Evolutionary conservation across 2,888 invertebrate species (phyloP), one percentile per base, ranked within the genome.

Genomic region (Notocelia uddmanniana): DNA sequence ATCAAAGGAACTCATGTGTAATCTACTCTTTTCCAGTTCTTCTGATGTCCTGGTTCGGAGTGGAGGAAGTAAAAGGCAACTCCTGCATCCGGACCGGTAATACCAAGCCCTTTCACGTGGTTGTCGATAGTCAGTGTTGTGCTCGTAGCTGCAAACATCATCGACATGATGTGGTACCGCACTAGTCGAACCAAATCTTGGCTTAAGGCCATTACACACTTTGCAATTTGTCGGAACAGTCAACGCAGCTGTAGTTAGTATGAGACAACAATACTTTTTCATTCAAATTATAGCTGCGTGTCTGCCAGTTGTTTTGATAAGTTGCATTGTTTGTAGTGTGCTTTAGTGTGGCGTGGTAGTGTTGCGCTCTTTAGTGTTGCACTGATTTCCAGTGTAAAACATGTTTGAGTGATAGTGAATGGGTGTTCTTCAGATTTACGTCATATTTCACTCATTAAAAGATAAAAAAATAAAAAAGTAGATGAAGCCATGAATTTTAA

Each of bases 11-110:
- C 48, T 62, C 26, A 62, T 50, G 18, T 31, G 2, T 8, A 48
- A 31, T 62, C 19, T 57, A 18, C 15, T 75, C 75, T 82, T 76
- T 93, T 93, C 73, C 93, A 94, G 94, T 94, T 84, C 91, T 94
- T 80, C 92, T 94, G 83, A 91, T 94, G 91, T 94, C 94, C 83
- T 94, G 94, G 94, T 91, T 94, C 81, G 94, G 93, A 76, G 93
- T 89, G 85, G 93, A 93, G 82, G 88, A 93, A 86, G 92, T 91
- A 66, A 91, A 92, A 83, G 89, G 85, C 54, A 93, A 93, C 79
- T 93, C 94, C 76, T 94, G 94, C 87, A 91, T 93, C 78, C 85
- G 93, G 83, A 94, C 93, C 80, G 94, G 94, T 94, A 93, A 92
- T 87, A 83, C 79, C 78, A 76, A 76, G 76, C 74, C 73, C 18